Conservation (phyloP, 2,113 vertebrate species). For the Oryctolagus cuniculus region mOryCun1.1 NC_091432.1:176885001-176885500, state of each 20-base stretch:
- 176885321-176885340: neutral
- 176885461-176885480: neutral
- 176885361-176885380: neutral
- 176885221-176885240: neutral
- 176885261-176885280: neutral
- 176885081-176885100: neutral
- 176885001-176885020: no score
- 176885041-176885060: neutral
- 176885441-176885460: neutral
- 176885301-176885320: neutral
- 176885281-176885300: neutral
- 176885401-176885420: neutral
- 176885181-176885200: neutral
- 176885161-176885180: neutral
- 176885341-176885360: neutral
- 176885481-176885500: neutral
- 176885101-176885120: neutral
- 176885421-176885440: constrained; percentile 11
- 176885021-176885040: neutral
- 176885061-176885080: neutral
- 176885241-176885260: neutral
- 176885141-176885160: neutral
- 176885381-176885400: neutral
- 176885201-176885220: neutral
- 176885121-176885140: neutral